These are phyloP conservation scores for Caenorhabditis briggsae DNA, from an alignment of 1,140 invertebrate species.

Conservation along the genomic window DNA sequence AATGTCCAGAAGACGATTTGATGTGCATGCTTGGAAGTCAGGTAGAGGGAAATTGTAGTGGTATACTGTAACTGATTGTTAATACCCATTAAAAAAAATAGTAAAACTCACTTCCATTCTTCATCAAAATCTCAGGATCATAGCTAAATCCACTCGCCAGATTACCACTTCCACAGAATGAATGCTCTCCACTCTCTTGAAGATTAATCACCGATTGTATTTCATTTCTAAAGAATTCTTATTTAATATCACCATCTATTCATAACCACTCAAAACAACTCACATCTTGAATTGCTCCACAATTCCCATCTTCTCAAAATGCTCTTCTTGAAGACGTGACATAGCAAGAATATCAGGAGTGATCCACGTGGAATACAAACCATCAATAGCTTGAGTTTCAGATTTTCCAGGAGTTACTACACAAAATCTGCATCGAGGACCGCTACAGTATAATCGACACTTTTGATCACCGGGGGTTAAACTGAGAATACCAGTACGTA, in stretches of 20 bases:
- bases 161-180: slow-evolving; percentile 59
- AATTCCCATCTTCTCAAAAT: slow-evolving; percentile 19
- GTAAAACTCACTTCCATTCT: slow-evolving; percentile 54
- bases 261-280: slow-evolving; percentile 16
- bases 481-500: slow-evolving; percentile 50
- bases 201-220: slow-evolving; percentile 62
- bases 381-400: slow-evolving; percentile 15
- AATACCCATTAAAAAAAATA: not conserved
- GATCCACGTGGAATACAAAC: slow-evolving; percentile 55
- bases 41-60: slow-evolving; percentile 64
- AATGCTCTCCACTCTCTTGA: slow-evolving; percentile 62
- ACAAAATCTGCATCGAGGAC: slow-evolving; percentile 41
- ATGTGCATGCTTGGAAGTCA: slow-evolving; percentile 55
- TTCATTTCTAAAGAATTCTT: not conserved
- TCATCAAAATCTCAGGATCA: slow-evolving; percentile 62
- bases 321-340: slow-evolving; percentile 46
- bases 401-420: not conserved
- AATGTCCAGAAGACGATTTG: slow-evolving; percentile 55
- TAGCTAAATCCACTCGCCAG: slow-evolving; percentile 57
- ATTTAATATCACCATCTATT: not conserved
- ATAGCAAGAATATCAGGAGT: slow-evolving; percentile 59
- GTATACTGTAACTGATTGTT: slow-evolving; percentile 26
- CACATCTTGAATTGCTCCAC: slow-evolving; percentile 54
- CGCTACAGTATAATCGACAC: slow-evolving; percentile 52
- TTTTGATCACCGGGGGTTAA: slow-evolving; percentile 51